phyloP scores from a whole-genome alignment of 1,140 invertebrate genomes.

The Grapholita molesta region DNA sequence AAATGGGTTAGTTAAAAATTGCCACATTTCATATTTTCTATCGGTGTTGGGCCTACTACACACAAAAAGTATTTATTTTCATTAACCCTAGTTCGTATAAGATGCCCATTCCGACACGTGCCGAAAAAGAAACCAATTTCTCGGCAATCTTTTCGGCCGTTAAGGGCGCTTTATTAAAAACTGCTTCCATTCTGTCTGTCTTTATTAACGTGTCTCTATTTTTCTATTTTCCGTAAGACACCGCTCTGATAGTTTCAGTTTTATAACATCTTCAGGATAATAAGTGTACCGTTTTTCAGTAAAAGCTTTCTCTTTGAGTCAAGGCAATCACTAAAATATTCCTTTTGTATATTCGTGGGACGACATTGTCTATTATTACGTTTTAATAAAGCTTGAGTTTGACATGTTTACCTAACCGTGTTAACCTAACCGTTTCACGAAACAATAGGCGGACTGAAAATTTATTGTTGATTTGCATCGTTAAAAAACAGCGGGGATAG shows the following conservation, averaged over 20 bases:
- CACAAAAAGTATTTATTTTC: background rate
- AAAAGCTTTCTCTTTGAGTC: background rate
- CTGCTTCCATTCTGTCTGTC: slow-evolving; percentile 14
- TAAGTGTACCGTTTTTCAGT: background rate
- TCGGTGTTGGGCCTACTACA: too few relatives aligned
- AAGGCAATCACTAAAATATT: background rate
- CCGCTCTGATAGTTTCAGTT: slow-evolving; percentile 5
- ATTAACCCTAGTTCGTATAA: background rate
- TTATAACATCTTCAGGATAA: background rate
- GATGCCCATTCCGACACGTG: slow-evolving; percentile 1
- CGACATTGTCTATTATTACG: background rate
- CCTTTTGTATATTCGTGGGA: background rate
- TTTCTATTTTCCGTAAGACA: slow-evolving; percentile 12
- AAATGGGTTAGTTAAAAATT: background rate
- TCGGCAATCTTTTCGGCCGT: slow-evolving; percentile 13
- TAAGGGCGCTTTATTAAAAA: slow-evolving; percentile 16
- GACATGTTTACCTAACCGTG: background rate
- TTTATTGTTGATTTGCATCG: slow-evolving; percentile 12
- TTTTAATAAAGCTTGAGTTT: background rate
- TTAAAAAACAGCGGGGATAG: background rate
- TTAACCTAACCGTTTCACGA: background rate
- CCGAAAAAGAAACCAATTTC: slow-evolving; percentile 14
- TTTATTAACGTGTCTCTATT: slow-evolving; percentile 12
- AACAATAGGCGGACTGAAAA: background rate
- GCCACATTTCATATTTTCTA: background rate